Conservation (phyloP, 2,113 vertebrate genomes). For the Aspiorhynchus laticeps region DNA sequence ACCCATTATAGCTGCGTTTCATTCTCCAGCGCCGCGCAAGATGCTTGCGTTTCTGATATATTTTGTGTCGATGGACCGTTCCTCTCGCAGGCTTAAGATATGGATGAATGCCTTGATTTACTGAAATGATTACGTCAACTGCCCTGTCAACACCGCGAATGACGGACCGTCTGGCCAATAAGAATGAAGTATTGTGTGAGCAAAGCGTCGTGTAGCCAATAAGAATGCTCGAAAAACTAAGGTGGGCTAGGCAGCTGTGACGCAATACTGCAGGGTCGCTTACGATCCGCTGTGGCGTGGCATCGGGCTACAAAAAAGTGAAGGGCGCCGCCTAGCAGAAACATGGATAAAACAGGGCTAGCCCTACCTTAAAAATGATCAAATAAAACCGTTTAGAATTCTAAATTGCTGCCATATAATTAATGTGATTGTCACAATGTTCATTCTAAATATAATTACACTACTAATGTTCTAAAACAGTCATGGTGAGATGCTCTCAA, state of each 20-base stretch:
- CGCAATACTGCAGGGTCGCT: slow-evolving; percentile 82
- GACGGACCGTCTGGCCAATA: slow-evolving; percentile 64
- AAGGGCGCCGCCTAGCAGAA: slow-evolving; percentile 63
- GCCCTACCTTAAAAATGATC: neutral
- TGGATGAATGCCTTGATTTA: slow-evolving; percentile 75
- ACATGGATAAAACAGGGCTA: neutral
- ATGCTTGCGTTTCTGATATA: slow-evolving; percentile 35
- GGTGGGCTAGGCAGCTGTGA: slow-evolving; percentile 63
- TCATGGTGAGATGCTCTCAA: neutral
- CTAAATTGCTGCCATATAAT: neutral
- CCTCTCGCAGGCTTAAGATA: slow-evolving; percentile 65
- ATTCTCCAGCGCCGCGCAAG: slow-evolving; percentile 56
- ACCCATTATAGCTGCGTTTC: slow-evolving; percentile 73
- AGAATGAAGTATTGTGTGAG: slow-evolving; percentile 30
- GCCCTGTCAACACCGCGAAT: slow-evolving; percentile 57
- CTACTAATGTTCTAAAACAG: neutral
- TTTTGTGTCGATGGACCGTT: slow-evolving; percentile 60
- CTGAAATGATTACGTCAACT: slow-evolving; percentile 81
- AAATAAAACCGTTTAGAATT: neutral
- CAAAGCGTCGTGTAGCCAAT: slow-evolving; percentile 62
- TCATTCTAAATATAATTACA: neutral
- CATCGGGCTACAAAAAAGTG: slow-evolving; percentile 12
- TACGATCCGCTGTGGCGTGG: slow-evolving; percentile 56
- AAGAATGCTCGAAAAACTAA: neutral
- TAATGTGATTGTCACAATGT: neutral